Evolutionary conservation across 2,888 invertebrate species (phyloP).

Genomic region (Boloria euphrosyne): DNA sequence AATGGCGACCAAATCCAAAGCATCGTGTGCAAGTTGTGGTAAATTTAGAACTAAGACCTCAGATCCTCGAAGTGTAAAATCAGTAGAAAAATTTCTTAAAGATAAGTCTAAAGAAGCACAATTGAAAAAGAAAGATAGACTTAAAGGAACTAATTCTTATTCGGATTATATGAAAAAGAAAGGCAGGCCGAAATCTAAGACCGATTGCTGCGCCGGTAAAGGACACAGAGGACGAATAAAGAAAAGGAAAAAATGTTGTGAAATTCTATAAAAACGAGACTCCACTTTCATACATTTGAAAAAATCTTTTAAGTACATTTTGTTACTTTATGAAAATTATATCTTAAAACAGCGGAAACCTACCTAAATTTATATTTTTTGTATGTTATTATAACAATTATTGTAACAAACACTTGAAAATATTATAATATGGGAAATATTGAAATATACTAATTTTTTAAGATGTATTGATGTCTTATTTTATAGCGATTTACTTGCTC

Average conservation of each 20-base stretch:
- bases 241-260: slow-evolving; percentile 44
- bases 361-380: too few relatives aligned
- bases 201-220: slow-evolving; percentile 63
- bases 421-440: too few relatives aligned
- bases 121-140: slow-evolving; percentile 57
- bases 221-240: slow-evolving; percentile 67
- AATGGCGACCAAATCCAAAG: slow-evolving; percentile 60
- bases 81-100: slow-evolving; percentile 58
- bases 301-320: too few relatives aligned
- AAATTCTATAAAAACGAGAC: slow-evolving; percentile 42
- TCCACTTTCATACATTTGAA: not conserved
- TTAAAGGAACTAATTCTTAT: slow-evolving; percentile 56
- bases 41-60: slow-evolving; percentile 47
- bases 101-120: slow-evolving; percentile 59
- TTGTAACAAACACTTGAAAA: too few relatives aligned
- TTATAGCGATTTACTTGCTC: too few relatives aligned
- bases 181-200: slow-evolving; percentile 46
- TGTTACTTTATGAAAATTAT: too few relatives aligned
- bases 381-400: too few relatives aligned
- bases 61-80: slow-evolving; percentile 46
- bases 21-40: slow-evolving; percentile 57
- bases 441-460: too few relatives aligned
- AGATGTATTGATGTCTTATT: too few relatives aligned
- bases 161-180: slow-evolving; percentile 52
- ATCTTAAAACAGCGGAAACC: too few relatives aligned